Evolutionary conservation across 2,888 invertebrate genomes (phyloP).

Genomic region (Eremobia ochroleuca): DNA sequence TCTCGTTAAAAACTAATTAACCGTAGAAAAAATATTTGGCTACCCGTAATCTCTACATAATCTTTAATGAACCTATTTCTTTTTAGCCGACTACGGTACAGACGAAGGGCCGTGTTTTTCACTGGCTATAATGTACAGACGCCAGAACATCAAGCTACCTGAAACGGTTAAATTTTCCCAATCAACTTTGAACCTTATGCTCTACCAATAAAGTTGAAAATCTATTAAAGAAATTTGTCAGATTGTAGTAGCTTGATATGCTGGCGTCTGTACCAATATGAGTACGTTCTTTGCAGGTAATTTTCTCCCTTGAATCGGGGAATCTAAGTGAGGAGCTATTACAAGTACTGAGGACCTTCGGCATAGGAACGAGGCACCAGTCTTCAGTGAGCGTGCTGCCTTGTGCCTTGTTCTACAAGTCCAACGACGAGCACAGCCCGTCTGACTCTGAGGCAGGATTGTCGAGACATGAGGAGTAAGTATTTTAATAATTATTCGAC

Average conservation of each 20-base stretch:
- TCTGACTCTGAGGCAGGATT: constrained; percentile 34
- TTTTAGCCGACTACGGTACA: not conserved
- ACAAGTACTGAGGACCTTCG: constrained; percentile 90
- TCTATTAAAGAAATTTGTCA: no score
- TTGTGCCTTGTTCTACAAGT: constrained; percentile 91
- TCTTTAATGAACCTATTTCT: not conserved
- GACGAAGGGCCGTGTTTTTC: not conserved
- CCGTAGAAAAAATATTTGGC: not conserved
- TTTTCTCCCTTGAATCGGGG: constrained; percentile 91
- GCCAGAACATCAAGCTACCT: no score
- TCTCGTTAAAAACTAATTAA: constrained; percentile 42
- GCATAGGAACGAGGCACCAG: constrained; percentile 91
- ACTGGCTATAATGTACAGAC: not conserved
- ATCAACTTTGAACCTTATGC: no score
- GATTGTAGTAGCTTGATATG: no score
- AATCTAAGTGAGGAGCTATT: constrained; percentile 91
- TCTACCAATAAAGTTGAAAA: no score
- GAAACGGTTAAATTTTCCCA: no score
- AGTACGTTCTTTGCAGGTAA: constrained; percentile 80
- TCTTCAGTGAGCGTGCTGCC: constrained; percentile 92
- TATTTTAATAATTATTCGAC: not conserved
- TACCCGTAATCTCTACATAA: not conserved
- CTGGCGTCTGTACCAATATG: no score
- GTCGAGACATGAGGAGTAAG: constrained; percentile 52
- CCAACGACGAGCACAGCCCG: constrained; percentile 55